These are phyloP conservation scores for Peribatodes rhomboidaria DNA, from an alignment of 2,888 invertebrate genomes.

Conservation along the genomic window DNA sequence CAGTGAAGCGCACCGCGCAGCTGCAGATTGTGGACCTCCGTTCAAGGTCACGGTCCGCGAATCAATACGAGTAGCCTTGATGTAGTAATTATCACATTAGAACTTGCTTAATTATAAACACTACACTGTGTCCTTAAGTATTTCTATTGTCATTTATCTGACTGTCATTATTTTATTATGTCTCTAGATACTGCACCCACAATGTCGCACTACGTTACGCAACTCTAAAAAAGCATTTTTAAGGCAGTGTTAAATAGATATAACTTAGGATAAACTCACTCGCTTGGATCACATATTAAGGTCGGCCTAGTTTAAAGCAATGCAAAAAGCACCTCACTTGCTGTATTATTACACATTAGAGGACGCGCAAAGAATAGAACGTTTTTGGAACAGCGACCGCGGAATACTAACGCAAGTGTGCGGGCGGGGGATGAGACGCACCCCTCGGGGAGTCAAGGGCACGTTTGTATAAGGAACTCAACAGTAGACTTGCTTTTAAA, in stretches of 20 bases:
- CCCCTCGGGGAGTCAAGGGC: constrained; percentile 67
- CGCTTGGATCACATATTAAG: constrained; percentile 12
- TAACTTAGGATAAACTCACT: constrained; percentile 8
- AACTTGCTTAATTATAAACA: no score
- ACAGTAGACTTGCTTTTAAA: neutral
- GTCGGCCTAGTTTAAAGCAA: neutral
- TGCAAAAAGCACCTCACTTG: neutral
- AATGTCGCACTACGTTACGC: neutral
- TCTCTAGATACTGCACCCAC: no score
- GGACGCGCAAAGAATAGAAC: constrained; percentile 8
- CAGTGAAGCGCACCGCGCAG: constrained; percentile 39
- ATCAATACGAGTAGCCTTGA: constrained; percentile 28
- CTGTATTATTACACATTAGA: neutral
- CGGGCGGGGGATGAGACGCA: constrained; percentile 51
- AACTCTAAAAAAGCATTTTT: neutral
- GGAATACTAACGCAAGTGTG: constrained; percentile 43
- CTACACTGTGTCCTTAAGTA: no score
- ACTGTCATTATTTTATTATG: no score
- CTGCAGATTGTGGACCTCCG: constrained; percentile 22
- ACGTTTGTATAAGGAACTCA: constrained; percentile 13
- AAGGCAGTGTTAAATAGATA: no score
- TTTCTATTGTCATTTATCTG: no score
- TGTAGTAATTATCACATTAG: neutral
- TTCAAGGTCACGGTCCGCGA: constrained; percentile 27
- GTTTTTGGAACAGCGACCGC: constrained; percentile 29